Evolutionary conservation across 2,113 vertebrate genomes (phyloP).

Genomic region (Ptychochromis oligacanthus): DNA sequence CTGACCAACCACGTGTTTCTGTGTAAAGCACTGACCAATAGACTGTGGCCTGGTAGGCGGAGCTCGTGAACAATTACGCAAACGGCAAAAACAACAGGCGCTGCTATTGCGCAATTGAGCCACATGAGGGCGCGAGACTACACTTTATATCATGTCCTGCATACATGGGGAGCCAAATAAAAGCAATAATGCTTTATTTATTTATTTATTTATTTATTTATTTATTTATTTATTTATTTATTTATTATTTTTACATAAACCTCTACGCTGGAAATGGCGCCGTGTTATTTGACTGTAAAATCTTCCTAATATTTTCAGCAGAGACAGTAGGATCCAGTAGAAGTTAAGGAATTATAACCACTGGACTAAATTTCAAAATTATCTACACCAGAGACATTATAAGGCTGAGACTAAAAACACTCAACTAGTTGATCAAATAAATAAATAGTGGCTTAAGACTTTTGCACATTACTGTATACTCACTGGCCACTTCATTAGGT

Average conservation of each 20-base stretch:
- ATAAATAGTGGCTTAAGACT: no score
- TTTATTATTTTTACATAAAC: neutral
- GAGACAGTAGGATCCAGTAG: no score
- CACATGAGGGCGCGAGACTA: constrained; percentile 42
- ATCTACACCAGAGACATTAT: no score
- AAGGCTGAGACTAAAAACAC: no score
- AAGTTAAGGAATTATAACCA: no score
- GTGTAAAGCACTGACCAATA: constrained; percentile 27
- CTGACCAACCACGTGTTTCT: constrained; percentile 34
- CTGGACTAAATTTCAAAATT: no score
- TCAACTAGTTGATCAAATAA: no score
- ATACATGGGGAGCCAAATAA: neutral
- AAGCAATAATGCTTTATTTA: neutral
- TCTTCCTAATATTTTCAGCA: neutral
- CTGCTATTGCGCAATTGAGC: neutral
- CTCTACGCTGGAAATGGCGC: neutral
- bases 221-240: neutral
- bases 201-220: neutral
- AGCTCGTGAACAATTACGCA: neutral
- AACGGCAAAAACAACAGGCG: neutral
- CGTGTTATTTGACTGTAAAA: neutral
- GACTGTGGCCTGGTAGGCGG: constrained; percentile 11
- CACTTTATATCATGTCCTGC: neutral
- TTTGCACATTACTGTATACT: no score
- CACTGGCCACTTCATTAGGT: no score